These are phyloP conservation scores for Peromyscus attwateri DNA, from an alignment of 2,797 vertebrate species.

Conservation along the genomic window DNA sequence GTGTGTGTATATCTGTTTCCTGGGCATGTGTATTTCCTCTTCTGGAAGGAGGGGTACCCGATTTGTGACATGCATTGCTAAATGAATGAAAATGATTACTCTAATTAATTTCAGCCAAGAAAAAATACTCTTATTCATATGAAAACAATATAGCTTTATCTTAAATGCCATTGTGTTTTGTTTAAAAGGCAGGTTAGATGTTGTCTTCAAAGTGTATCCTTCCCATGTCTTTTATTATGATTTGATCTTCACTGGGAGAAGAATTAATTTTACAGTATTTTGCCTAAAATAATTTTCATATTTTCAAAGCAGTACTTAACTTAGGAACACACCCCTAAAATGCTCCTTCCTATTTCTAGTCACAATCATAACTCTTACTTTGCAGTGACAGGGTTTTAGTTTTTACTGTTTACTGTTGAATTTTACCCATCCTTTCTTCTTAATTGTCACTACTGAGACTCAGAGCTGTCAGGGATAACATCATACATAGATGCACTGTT, in stretches of 20 bases:
- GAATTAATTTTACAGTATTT: conserved; percentile 44
- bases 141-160: conserved; percentile 53
- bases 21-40: conserved; percentile 43
- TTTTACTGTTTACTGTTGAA: neutral
- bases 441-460: neutral
- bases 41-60: neutral
- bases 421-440: conserved; percentile 12
- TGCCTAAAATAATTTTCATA: conserved; percentile 49
- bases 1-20: conserved; percentile 36
- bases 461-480: neutral
- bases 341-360: neutral
- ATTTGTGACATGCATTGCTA: conserved; percentile 36
- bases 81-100: conserved; percentile 21
- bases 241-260: neutral
- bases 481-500: neutral
- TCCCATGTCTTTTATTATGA: conserved; percentile 39
- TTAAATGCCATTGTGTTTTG: conserved; percentile 37
- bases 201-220: conserved; percentile 33
- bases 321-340: conserved; percentile 10
- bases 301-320: conserved; percentile 41
- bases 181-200: neutral
- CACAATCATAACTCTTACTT: neutral
- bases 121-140: conserved; percentile 7
- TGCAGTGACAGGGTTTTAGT: neutral
- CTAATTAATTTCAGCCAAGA: conserved; percentile 50